phyloP scores from a whole-genome alignment of 1,140 invertebrate species.

The Drosophila kikkawai region DNA sequence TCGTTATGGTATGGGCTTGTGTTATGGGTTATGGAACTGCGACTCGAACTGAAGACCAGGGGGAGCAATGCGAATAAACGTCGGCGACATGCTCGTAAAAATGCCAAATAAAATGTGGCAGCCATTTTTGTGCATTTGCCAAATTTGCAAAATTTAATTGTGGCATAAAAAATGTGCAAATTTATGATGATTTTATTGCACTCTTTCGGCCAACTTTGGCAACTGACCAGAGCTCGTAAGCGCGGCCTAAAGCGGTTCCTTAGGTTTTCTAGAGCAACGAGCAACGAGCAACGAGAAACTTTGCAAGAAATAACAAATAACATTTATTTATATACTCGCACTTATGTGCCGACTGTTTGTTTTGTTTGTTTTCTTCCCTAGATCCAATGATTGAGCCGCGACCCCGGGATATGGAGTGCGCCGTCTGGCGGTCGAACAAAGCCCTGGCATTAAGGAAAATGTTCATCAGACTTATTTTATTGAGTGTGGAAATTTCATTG shows the following conservation, averaged over 20 bases:
- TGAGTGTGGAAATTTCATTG: slow-evolving; percentile 79
- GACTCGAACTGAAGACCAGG: slow-evolving; percentile 1
- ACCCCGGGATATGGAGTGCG: slow-evolving; percentile 31
- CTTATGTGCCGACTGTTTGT: slow-evolving; percentile 7
- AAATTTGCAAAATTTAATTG: slow-evolving; percentile 82
- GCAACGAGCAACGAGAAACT: slow-evolving; percentile 18
- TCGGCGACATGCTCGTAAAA: slow-evolving; percentile 69
- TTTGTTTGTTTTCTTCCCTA: slow-evolving; percentile 18
- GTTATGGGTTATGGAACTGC: slow-evolving; percentile 4
- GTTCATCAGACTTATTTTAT: slow-evolving; percentile 65
- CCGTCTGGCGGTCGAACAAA: slow-evolving; percentile 47
- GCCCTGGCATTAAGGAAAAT: slow-evolving; percentile 65
- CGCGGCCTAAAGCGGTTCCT: slow-evolving; percentile 41
- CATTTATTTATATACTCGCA: slow-evolving; percentile 41
- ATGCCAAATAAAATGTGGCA: slow-evolving; percentile 79
- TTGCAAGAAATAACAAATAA: slow-evolving; percentile 26
- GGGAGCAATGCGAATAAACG: slow-evolving; percentile 48
- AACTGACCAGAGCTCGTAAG: slow-evolving; percentile 49
- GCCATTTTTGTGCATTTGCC: slow-evolving; percentile 80
- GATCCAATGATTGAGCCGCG: slow-evolving; percentile 35
- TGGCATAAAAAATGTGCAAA: slow-evolving; percentile 64
- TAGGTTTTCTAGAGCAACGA: slow-evolving; percentile 27
- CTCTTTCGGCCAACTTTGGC: slow-evolving; percentile 59
- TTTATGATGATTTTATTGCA: slow-evolving; percentile 80
- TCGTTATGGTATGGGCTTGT: slow-evolving; percentile 18